Percentiles rank a stretch among this genome's conserved stretches.
Conservation (phyloP, 2,888 invertebrate genomes). For the Cheilosia soror region DNA sequence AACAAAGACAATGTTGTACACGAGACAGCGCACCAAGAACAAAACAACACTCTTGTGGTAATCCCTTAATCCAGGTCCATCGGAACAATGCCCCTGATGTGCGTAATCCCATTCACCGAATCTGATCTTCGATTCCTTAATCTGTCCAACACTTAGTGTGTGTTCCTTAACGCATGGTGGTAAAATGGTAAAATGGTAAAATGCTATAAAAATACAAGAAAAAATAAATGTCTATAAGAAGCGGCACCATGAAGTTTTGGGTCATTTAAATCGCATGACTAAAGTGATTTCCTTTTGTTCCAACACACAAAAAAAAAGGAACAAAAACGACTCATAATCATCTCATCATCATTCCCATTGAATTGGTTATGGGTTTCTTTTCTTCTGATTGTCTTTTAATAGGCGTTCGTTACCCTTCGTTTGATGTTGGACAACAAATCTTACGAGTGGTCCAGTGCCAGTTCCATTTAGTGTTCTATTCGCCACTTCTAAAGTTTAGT, state of each 20-base stretch:
- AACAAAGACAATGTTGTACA: conserved; percentile 13
- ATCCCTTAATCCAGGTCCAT: conserved; percentile 60
- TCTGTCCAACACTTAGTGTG: conserved; percentile 68
- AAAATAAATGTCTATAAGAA: conserved; percentile 19
- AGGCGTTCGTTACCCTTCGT: conserved; percentile 43
- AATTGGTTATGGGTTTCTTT: conserved; percentile 59
- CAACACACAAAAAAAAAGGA: conserved; percentile 25
- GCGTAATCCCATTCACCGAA: conserved; percentile 68
- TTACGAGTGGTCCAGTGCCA: conserved; percentile 9
- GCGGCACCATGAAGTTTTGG: conserved; percentile 64
- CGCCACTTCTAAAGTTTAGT: conserved; percentile 35
- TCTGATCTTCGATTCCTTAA: conserved; percentile 56
- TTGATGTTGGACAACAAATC: conserved; percentile 28
- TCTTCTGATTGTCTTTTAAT: conserved; percentile 72
- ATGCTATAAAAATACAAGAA: conserved; percentile 2
- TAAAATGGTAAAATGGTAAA: conserved; percentile 25
- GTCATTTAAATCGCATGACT: conserved; percentile 76
- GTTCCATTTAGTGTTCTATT: conserved; percentile 21
- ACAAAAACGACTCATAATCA: conserved; percentile 51
- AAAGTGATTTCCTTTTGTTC: conserved; percentile 73
- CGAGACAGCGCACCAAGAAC: conserved; percentile 29
- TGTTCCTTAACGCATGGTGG: conserved; percentile 65
- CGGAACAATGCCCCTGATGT: conserved; percentile 46
- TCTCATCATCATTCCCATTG: conserved; percentile 71
- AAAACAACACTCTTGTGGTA: conserved; percentile 43